Evolutionary conservation across 2,888 invertebrate species (phyloP), one percentile per base, ranked within the genome.

Genomic region (Ecdyonurus torrentis): DNA sequence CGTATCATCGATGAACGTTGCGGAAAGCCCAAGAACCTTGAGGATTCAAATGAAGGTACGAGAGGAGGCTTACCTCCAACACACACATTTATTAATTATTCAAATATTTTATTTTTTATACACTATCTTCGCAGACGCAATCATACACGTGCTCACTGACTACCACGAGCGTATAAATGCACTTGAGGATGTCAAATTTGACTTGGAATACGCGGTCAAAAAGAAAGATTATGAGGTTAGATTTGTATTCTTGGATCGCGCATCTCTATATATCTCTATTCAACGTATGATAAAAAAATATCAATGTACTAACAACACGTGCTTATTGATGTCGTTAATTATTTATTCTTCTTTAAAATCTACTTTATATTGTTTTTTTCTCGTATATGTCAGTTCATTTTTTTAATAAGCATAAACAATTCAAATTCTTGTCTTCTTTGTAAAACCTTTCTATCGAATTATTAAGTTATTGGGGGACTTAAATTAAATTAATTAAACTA

Each of bases 201-300:
- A 99, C 85, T 85, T 97, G 85, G 98, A 99, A 84, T 89, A 90
- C 83, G 82, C 91, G 81, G 95, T 97, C 79, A 91, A 91, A 82
- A 89, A 90, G 84, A 98, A 98, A 89, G 98, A 98, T 80, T 87
- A 86, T 79, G 94, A 97, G 93, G 96, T 97, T 70, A 58, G 20
- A 20, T 7, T 15, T 58, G 18, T 15, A 59, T 22, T 59, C 24
- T 7, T 59, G 59, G 19, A 37, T 10, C 37, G 37, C 37, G 37
- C 37, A 37, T 37, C 37, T 37, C 15, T 37, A 10, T 15, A 37
- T 15, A 37, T 37, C 37, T n/a, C n/a, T n/a, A n/a, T n/a, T n/a
- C n/a, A n/a, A n/a, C n/a, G n/a, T n/a, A n/a, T n/a, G n/a, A n/a
- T n/a, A n/a, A n/a, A 37, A 37, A 37, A 37, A 10, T 10, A 15